Percentiles rank a stretch among this genome's conserved stretches.
These are phyloP conservation scores for Gastracanthus pulcherrimus DNA, from an alignment of 2,888 invertebrate genomes.

Conservation along the genomic window DNA sequence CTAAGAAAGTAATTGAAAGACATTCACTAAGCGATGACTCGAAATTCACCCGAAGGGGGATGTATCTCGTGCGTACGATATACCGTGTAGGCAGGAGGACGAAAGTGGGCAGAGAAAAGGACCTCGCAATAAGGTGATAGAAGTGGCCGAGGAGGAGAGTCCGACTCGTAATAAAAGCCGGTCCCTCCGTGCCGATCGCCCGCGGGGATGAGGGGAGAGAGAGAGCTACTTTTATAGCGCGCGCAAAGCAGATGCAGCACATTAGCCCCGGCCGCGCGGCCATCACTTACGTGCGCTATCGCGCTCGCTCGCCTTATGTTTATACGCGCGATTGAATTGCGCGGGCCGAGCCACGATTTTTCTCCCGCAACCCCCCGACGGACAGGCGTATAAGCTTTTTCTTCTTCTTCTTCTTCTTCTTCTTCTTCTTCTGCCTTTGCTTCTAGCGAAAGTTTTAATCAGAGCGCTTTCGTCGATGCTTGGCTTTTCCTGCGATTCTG, in stretches of 20 bases:
- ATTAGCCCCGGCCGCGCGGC: conserved; percentile 69
- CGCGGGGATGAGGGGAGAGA: background rate
- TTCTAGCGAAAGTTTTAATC: too few species aligned
- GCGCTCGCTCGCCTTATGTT: conserved; percentile 6
- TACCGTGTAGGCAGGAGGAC: too few species aligned
- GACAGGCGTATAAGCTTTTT: background rate
- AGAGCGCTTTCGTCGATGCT: background rate
- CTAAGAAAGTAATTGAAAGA: too few species aligned
- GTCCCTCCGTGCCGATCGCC: background rate
- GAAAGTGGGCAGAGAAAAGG: background rate
- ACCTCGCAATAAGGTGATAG: background rate
- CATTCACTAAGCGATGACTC: too few species aligned
- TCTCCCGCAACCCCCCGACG: background rate
- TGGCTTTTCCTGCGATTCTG: too few species aligned
- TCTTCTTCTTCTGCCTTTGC: too few species aligned
- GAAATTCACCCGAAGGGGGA: too few species aligned
- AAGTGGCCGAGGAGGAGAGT: background rate
- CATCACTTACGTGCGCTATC: conserved; percentile 74
- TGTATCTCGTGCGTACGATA: too few species aligned
- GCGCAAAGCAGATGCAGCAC: conserved; percentile 75
- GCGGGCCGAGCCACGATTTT: background rate
- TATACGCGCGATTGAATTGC: conserved; percentile 10
- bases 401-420: background rate
- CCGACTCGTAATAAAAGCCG: conserved; percentile 69
- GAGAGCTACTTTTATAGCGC: conserved; percentile 42